These are phyloP conservation scores for Tretioscincus oriximinensis DNA, from an alignment of 2,113 vertebrate species.

Conservation along the genomic window DNA sequence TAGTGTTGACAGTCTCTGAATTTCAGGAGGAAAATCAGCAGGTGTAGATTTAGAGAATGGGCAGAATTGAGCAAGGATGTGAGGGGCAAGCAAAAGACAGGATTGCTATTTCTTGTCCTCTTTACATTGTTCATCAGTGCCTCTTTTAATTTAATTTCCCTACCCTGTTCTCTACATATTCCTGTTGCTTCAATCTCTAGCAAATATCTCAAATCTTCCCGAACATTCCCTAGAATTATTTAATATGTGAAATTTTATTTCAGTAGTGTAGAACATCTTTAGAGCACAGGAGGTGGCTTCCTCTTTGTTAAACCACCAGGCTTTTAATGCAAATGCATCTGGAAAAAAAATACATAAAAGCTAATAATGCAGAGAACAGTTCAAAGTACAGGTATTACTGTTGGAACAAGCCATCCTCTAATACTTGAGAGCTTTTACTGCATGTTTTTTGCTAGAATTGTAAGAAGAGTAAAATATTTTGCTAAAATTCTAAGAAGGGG, in stretches of 20 bases:
- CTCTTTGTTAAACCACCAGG: background rate
- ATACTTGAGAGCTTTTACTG: conserved; percentile 16
- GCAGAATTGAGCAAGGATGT: background rate
- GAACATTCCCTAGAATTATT: background rate
- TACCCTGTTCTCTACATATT: background rate
- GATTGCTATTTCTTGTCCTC: background rate
- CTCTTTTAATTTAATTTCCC: background rate
- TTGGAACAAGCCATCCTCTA: conserved; percentile 40
- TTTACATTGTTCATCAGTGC: too few relatives aligned
- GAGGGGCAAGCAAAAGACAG: background rate
- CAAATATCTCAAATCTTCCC: background rate
- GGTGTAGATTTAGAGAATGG: too few relatives aligned
- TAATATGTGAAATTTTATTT: background rate
- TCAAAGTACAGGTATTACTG: conserved; percentile 38
- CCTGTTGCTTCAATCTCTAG: too few relatives aligned
- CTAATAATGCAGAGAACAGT: background rate
- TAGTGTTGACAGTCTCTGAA: too few relatives aligned
- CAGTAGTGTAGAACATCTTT: background rate
- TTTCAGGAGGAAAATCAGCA: too few relatives aligned
- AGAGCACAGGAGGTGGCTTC: background rate
- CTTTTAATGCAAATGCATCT: background rate
- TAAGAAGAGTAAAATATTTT: too few relatives aligned
- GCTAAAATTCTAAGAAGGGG: too few relatives aligned
- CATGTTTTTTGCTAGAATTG: conserved; percentile 1
- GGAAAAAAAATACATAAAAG: background rate